Evolutionary conservation across 2,797 vertebrate species (phyloP).

Genomic region (Buphagus erythrorhynchus): DNA sequence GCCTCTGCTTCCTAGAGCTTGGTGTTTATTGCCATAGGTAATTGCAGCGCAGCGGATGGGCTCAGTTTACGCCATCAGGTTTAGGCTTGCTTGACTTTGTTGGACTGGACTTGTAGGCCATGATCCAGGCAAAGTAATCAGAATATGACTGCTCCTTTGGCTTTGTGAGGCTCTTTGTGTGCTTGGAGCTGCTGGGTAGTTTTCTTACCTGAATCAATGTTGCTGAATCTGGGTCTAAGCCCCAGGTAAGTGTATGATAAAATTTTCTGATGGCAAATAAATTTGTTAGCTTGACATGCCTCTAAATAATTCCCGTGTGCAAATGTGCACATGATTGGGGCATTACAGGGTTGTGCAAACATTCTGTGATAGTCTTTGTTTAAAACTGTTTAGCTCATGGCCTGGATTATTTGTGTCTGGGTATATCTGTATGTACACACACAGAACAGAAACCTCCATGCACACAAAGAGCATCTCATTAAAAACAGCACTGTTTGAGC

Average conservation of each 20-base stretch:
- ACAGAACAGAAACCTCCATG: background rate
- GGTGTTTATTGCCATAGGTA: slow-evolving; percentile 23
- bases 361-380: background rate
- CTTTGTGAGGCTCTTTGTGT: background rate
- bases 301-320: background rate
- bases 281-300: background rate
- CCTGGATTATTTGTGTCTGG: background rate
- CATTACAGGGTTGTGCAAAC: background rate
- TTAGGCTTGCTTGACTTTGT: slow-evolving; percentile 45
- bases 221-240: background rate
- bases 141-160: background rate
- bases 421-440: background rate
- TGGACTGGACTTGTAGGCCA: background rate
- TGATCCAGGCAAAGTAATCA: background rate
- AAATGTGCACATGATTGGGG: background rate
- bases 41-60: background rate
- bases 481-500: background rate
- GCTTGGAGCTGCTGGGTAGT: background rate
- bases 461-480: background rate
- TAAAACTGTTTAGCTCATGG: background rate
- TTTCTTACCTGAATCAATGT: background rate
- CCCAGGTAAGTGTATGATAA: background rate
- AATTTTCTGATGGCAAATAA: background rate
- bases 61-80: slow-evolving; percentile 2
- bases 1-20: background rate